Percentiles rank a stretch among this genome's conserved stretches.
These are phyloP conservation scores for Pissodes strobi DNA, from an alignment of 1,140 invertebrate species.

Conservation along the genomic window DNA sequence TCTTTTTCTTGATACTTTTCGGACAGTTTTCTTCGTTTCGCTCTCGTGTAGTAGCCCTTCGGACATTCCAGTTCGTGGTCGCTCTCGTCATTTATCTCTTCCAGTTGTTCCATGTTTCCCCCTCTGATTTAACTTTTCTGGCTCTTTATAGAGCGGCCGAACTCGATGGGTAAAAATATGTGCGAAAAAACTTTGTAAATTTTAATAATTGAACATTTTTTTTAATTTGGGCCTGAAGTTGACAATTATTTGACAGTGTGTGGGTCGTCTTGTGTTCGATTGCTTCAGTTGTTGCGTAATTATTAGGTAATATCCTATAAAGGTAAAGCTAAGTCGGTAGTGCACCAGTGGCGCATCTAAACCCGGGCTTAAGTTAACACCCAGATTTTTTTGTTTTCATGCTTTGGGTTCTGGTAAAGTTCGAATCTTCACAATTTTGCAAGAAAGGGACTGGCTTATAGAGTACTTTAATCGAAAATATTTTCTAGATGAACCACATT, in stretches of 20 bases:
- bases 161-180: background rate
- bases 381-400: too few species aligned
- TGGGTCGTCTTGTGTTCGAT: background rate
- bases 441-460: too few species aligned
- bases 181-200: background rate
- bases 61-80: constrained; percentile 26
- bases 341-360: too few species aligned
- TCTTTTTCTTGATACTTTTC: constrained; percentile 24
- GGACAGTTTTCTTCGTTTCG: constrained; percentile 35
- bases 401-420: too few species aligned
- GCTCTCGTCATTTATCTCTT: constrained; percentile 36
- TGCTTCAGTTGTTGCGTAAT: too few species aligned
- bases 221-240: background rate
- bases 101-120: constrained; percentile 21
- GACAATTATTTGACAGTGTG: background rate
- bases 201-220: constrained; percentile 6
- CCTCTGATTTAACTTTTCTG: background rate
- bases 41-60: constrained; percentile 34
- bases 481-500: too few species aligned
- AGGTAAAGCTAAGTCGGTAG: too few species aligned
- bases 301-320: too few species aligned
- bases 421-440: too few species aligned
- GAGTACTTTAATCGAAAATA: too few species aligned
- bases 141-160: too few species aligned
- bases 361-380: too few species aligned